Base-by-base conservation (phyloP, 2,888 invertebrate genomes). In the Cataglyphis livida region DNA sequence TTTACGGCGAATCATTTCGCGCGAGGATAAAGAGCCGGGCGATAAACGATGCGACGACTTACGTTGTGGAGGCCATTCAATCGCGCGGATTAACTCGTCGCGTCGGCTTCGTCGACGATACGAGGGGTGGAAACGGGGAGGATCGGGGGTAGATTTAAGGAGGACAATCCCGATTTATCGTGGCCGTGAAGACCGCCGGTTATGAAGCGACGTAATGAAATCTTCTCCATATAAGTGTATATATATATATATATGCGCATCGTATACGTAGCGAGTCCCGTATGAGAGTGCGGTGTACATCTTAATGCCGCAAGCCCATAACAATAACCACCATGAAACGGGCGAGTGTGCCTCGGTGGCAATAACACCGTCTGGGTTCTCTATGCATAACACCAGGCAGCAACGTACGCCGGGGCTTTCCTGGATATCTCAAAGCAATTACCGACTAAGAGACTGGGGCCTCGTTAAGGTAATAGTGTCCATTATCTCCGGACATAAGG, bases 381-480 rank as follows among this genome's bases (percentile, higher is more conserved):
- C 83, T 84, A 87, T 90, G 88, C 90, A 21, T 21, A 91, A 90
- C 90, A 91, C 91, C 86, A 88, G 90, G 89, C 92, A 88, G 87
- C 90, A 76, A 82, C 83, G 85, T 83, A 84, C 90, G 87, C 81
- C 79, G 74, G 38, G 21, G 83, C 90, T 85, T 89, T 87, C 85
- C 76, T 91, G 91, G 93, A 93, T 94, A 93, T 94, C 93, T 93
- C 92, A 90, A 92, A 92, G 93, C 94, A 93, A 93, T 94, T 94
- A 93, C 93, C 91, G 91, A 91, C 92, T 93, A 93, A 93, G 93
- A 92, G 92, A 93, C 93, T 92, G 90, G 91, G 90, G 91, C 90
- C 93, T 94, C 93, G 92, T 93, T 94, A 93, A 93, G 93, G 92
- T 94, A 94, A 94, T 93, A 92, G 94, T 93, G 93, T 92, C 93